phyloP scores from a whole-genome alignment of 1,140 invertebrate species.

The Plectus sambesii region DNA sequence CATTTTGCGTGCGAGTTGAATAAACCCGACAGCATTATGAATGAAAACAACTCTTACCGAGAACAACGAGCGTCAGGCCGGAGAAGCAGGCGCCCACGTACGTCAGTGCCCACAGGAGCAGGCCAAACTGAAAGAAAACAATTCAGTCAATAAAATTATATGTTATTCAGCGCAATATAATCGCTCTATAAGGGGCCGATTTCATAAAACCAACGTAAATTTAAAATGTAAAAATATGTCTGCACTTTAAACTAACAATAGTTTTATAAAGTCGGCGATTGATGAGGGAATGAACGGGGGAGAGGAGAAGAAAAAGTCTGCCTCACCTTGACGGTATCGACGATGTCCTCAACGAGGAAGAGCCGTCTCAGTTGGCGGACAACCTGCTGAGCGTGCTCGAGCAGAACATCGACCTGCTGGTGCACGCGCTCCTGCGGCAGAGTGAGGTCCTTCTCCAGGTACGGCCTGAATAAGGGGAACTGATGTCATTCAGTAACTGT shows the following conservation, averaged over 20 bases:
- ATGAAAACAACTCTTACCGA: slow-evolving; percentile 59
- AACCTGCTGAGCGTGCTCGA: slow-evolving; percentile 69
- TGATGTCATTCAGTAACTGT: neutral
- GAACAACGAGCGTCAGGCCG: slow-evolving; percentile 85
- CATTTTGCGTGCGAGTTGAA: no score
- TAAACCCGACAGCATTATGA: slow-evolving; percentile 4
- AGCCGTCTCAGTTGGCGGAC: slow-evolving; percentile 70
- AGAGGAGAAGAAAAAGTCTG: neutral
- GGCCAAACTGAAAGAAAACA: slow-evolving; percentile 66
- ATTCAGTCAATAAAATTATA: slow-evolving; percentile 1
- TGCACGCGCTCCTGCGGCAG: slow-evolving; percentile 75
- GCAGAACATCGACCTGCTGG: slow-evolving; percentile 65
- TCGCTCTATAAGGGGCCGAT: no score
- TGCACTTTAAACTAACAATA: neutral
- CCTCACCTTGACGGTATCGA: slow-evolving; percentile 64
- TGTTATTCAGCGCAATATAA: no score
- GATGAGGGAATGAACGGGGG: neutral
- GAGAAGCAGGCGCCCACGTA: slow-evolving; percentile 96
- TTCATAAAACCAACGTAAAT: no score
- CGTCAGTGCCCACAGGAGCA: slow-evolving; percentile 81
- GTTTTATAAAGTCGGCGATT: neutral
- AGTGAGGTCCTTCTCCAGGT: slow-evolving; percentile 71
- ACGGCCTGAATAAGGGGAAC: slow-evolving; percentile 57
- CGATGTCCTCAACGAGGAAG: slow-evolving; percentile 86
- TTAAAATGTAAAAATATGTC: no score